Conservation (phyloP, 2,113 vertebrate species). For the Leuciscus idus region DNA sequence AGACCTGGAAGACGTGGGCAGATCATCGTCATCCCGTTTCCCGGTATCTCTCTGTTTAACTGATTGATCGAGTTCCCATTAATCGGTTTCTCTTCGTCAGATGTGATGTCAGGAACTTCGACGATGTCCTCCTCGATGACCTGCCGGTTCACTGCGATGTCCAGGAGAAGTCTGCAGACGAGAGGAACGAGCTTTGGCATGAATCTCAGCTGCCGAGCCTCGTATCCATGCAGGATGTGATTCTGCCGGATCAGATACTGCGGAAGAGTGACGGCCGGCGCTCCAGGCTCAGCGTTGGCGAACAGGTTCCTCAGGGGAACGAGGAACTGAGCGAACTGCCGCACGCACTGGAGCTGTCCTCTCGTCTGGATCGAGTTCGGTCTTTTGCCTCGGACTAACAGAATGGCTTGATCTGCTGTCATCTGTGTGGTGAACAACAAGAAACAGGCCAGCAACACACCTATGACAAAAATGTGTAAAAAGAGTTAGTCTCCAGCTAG, state of each 20-base stretch:
- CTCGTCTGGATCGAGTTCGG: constrained; percentile 93
- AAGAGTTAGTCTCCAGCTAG: not conserved
- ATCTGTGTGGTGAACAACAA: constrained; percentile 89
- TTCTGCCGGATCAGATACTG: constrained; percentile 92
- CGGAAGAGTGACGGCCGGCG: constrained; percentile 81
- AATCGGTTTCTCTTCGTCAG: constrained; percentile 81
- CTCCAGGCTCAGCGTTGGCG: constrained; percentile 82
- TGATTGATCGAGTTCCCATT: constrained; percentile 71
- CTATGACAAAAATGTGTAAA: constrained; percentile 67
- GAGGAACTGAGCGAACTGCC: constrained; percentile 90
- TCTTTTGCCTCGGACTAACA: constrained; percentile 88
- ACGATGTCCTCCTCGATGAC: constrained; percentile 82
- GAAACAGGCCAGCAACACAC: constrained; percentile 93
- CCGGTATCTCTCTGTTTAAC: constrained; percentile 71
- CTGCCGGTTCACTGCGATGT: constrained; percentile 88
- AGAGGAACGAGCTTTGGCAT: constrained; percentile 90
- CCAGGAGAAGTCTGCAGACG: constrained; percentile 84
- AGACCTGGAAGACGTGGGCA: constrained; percentile 66
- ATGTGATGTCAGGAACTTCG: constrained; percentile 79
- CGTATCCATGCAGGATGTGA: constrained; percentile 89
- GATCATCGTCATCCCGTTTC: constrained; percentile 61
- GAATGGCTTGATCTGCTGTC: constrained; percentile 92
- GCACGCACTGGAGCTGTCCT: constrained; percentile 87
- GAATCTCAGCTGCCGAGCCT: constrained; percentile 86
- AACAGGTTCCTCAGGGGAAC: constrained; percentile 88